phyloP scores from a whole-genome alignment of 2,888 invertebrate species.

The Conops quadrifasciatus region DNA sequence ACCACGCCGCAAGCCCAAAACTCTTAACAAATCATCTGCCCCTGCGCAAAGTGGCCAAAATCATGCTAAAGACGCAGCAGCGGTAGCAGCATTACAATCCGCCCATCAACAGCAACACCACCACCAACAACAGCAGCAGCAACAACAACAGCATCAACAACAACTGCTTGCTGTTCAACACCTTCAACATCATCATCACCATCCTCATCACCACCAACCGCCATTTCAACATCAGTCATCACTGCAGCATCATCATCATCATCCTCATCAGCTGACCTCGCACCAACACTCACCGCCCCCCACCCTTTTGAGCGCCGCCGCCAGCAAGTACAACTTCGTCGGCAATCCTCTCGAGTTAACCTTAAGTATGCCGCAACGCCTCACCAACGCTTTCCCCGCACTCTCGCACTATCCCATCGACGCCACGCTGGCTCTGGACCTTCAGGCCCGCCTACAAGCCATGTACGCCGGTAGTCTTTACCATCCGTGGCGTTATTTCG shows the following conservation, averaged over 20 bases:
- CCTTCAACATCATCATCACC: slow-evolving; percentile 39
- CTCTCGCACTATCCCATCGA: slow-evolving; percentile 62
- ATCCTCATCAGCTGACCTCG: slow-evolving; percentile 1
- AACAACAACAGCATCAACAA: slow-evolving; percentile 42
- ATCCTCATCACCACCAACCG: slow-evolving; percentile 44
- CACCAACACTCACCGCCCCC: slow-evolving; percentile 47
- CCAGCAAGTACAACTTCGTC: slow-evolving; percentile 63
- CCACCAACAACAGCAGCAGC: slow-evolving; percentile 34
- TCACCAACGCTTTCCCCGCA: slow-evolving; percentile 54
- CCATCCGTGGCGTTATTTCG: slow-evolving; percentile 65
- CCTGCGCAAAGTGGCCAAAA: slow-evolving; percentile 47
- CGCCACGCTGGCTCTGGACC: slow-evolving; percentile 63
- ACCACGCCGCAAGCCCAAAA: slow-evolving; percentile 86
- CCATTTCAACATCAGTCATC: slow-evolving; percentile 34
- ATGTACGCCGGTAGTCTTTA: slow-evolving; percentile 65
- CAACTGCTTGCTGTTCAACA: slow-evolving; percentile 37
- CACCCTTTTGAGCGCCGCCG: slow-evolving; percentile 29
- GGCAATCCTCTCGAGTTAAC: slow-evolving; percentile 62
- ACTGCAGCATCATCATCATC: slow-evolving; percentile 41
- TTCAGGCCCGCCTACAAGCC: slow-evolving; percentile 64
- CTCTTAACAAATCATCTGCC: slow-evolving; percentile 73
- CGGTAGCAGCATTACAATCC: slow-evolving; percentile 31
- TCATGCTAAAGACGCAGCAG: slow-evolving; percentile 17
- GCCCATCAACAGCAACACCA: slow-evolving; percentile 35
- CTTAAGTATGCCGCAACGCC: slow-evolving; percentile 56